These are phyloP conservation scores for Pogonognathellus flavescens DNA, from an alignment of 1,140 invertebrate species.

Conservation along the genomic window DNA sequence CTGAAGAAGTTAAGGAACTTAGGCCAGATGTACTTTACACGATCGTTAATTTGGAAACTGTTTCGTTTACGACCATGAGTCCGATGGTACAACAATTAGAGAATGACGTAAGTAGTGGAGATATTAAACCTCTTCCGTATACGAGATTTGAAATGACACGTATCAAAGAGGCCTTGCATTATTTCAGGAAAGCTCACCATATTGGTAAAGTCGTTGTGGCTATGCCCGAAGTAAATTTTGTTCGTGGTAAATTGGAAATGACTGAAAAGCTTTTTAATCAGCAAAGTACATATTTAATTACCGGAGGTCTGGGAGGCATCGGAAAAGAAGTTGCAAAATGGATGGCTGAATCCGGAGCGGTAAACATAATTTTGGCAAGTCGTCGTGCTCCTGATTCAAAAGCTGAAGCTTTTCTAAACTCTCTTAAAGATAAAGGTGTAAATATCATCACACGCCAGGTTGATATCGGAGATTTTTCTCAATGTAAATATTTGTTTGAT, in stretches of 20 bases:
- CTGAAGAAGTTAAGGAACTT: conserved; percentile 27
- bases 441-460: background rate
- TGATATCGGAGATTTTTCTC: conserved; percentile 51
- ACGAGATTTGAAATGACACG: background rate
- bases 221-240: background rate
- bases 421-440: background rate
- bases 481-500: conserved; percentile 19
- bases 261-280: conserved; percentile 8
- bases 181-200: conserved; percentile 23
- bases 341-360: conserved; percentile 55
- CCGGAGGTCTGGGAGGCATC: conserved; percentile 57
- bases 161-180: conserved; percentile 19
- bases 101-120: background rate
- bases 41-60: conserved; percentile 19
- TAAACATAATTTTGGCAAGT: conserved; percentile 39
- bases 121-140: background rate
- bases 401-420: background rate
- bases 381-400: conserved; percentile 6
- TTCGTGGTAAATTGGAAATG: background rate
- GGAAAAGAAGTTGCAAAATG: conserved; percentile 57
- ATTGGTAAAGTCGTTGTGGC: conserved; percentile 43
- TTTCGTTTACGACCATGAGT: background rate
- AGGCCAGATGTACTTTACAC: conserved; percentile 41
- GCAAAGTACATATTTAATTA: conserved; percentile 55
- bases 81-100: background rate